Percentiles rank a stretch among this genome's conserved stretches.
phyloP scores from a whole-genome alignment of 2,797 vertebrate genomes.

The Rousettus madagascariensis region DNA sequence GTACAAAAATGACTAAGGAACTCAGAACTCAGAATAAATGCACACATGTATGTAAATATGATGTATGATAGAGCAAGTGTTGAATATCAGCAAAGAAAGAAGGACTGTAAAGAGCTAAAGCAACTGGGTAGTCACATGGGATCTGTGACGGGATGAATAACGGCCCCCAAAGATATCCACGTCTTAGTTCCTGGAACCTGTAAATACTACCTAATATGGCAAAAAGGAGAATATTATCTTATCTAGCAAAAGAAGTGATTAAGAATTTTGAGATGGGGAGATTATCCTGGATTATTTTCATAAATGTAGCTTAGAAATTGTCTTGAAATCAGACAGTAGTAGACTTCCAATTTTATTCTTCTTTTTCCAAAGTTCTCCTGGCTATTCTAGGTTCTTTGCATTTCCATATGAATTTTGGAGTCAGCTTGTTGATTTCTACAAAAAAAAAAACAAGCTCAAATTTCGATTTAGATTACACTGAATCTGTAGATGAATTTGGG shows the following conservation, averaged over 20 bases:
- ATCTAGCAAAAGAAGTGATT: background rate
- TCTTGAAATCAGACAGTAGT: background rate
- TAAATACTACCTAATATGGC: background rate
- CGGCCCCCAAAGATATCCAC: background rate
- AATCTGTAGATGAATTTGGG: background rate
- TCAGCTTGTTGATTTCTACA: background rate
- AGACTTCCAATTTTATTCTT: background rate
- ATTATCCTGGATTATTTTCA: background rate
- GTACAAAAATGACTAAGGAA: background rate
- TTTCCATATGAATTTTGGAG: conserved; percentile 17
- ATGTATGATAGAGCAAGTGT: background rate
- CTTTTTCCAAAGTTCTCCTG: conserved; percentile 2
- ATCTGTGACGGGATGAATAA: background rate
- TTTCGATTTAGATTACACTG: background rate
- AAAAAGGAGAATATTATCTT: background rate
- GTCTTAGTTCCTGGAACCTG: background rate
- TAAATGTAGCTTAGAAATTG: background rate
- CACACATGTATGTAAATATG: background rate
- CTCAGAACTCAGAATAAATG: background rate
- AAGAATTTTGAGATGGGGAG: background rate
- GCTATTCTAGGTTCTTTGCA: background rate
- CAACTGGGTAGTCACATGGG: background rate
- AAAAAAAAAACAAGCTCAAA: background rate
- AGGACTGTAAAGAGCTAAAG: background rate
- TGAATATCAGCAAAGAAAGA: background rate